A percentile compares a stretch with the other conserved stretches of the same genome.
Conservation (phyloP, 2,113 vertebrate species). For the Mus pahari region DNA sequence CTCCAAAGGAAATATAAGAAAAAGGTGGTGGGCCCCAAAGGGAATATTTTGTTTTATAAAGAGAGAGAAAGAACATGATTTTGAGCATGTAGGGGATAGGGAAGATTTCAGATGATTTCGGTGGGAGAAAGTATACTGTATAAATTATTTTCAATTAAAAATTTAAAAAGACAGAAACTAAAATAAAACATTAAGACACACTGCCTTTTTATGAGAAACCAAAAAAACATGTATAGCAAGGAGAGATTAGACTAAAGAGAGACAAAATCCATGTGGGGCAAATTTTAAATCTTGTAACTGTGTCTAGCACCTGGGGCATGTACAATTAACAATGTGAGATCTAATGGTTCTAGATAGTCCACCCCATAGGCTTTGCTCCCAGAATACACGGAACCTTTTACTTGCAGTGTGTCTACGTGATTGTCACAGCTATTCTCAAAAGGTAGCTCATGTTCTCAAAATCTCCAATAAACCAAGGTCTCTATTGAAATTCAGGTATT, state of each 20-base stretch:
- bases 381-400: no score
- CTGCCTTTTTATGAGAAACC: not conserved
- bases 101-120: not conserved
- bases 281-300: not conserved
- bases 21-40: accelerated
- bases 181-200: not conserved
- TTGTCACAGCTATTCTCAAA: not conserved
- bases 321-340: no score
- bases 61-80: not conserved
- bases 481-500: not conserved
- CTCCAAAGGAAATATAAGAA: no score
- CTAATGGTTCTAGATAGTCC: not conserved
- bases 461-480: not conserved
- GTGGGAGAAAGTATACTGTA: not conserved
- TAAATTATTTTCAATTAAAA: not conserved
- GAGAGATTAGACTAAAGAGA: not conserved
- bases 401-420: not conserved
- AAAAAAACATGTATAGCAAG: not conserved
- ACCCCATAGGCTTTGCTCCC: not conserved
- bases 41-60: not conserved
- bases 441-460: not conserved
- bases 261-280: no score
- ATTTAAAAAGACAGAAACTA: not conserved
- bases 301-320: not conserved
- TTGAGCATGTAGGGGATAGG: not conserved